Evolutionary conservation across 2,888 invertebrate genomes (phyloP).

Genomic region (Metacarcinus magister): DNA sequence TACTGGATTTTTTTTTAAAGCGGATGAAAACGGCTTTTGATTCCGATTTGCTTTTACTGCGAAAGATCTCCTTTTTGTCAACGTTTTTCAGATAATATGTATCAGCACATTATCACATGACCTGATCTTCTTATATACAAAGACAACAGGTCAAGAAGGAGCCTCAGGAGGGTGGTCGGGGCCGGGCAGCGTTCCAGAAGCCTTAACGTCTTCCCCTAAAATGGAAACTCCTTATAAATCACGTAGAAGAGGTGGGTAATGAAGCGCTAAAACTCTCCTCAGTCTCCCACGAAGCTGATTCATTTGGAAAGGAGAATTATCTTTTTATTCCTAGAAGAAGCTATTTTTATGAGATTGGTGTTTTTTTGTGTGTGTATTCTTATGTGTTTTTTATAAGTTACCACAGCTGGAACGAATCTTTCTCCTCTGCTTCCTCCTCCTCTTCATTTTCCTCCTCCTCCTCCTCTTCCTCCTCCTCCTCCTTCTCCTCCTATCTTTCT

Average conservation of each 20-base stretch:
- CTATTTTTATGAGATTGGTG: neutral
- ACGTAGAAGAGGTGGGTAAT: slow-evolving; percentile 9
- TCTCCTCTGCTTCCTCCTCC: neutral
- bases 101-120: neutral
- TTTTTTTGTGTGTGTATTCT: neutral
- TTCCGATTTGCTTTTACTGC: neutral
- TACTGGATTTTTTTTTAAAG: slow-evolving; percentile 20
- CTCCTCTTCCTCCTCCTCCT: slow-evolving; percentile 7
- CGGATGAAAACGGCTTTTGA: slow-evolving; percentile 9
- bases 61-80: neutral
- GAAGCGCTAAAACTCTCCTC: slow-evolving; percentile 46
- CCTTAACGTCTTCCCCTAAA: neutral
- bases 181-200: slow-evolving; percentile 19
- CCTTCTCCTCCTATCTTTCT: neutral
- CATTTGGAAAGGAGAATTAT: neutral
- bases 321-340: neutral
- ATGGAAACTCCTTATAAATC: slow-evolving; percentile 49
- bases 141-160: neutral
- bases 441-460: neutral
- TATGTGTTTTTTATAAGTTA: neutral
- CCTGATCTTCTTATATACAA: neutral
- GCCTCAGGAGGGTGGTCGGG: neutral
- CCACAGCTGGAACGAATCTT: neutral
- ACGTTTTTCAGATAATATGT: neutral
- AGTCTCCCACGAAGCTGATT: neutral